These are phyloP conservation scores for Dascyllus trimaculatus DNA, from an alignment of 2,113 vertebrate genomes.

Conservation along the genomic window DNA sequence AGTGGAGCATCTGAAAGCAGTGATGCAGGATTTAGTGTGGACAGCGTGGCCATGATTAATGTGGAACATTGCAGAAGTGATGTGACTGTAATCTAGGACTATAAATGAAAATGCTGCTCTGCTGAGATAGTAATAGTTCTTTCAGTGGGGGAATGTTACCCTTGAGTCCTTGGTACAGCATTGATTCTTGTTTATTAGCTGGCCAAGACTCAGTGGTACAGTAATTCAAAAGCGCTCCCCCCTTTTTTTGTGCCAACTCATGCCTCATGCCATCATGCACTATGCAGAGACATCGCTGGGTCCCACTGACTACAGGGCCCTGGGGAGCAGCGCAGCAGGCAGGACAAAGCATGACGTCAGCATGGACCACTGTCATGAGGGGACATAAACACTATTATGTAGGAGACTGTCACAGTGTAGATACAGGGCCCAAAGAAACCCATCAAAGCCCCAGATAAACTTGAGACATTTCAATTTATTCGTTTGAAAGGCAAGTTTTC, in stretches of 20 bases:
- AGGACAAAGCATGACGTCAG: slow-evolving; percentile 65
- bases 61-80: slow-evolving; percentile 24
- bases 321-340: slow-evolving; percentile 51
- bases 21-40: slow-evolving; percentile 31
- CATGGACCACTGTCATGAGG: slow-evolving; percentile 42
- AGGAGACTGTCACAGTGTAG: background rate
- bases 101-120: slow-evolving; percentile 43
- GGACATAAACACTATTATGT: slow-evolving; percentile 19
- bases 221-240: slow-evolving; percentile 52
- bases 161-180: slow-evolving; percentile 57
- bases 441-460: background rate
- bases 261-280: slow-evolving; percentile 47
- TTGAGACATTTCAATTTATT: background rate
- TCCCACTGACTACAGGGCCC: slow-evolving; percentile 63
- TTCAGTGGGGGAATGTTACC: slow-evolving; percentile 44
- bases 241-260: slow-evolving; percentile 69
- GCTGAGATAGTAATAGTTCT: slow-evolving; percentile 41
- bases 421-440: background rate
- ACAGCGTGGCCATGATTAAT: slow-evolving; percentile 18
- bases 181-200: slow-evolving; percentile 58
- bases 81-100: slow-evolving; percentile 25
- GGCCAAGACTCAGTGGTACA: slow-evolving; percentile 37
- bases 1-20: slow-evolving; percentile 36
- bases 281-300: slow-evolving; percentile 70
- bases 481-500: too few species aligned